Base-by-base conservation (phyloP, 2,797 vertebrate genomes). In the Pogoniulus pusillus region DNA sequence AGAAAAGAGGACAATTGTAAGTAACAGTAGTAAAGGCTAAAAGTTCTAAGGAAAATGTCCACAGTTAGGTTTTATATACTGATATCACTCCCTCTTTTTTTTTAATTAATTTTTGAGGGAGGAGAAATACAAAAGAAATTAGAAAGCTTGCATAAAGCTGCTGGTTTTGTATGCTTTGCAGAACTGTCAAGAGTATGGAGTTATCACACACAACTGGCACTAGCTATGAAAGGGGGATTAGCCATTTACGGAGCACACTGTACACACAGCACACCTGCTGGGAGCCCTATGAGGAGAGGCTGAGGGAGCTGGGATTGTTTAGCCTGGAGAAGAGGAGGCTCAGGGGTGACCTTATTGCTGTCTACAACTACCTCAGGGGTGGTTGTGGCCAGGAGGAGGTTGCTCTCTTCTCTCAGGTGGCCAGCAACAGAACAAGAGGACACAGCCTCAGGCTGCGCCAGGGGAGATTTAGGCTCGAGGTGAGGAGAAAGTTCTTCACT, bases 201-300 rank as follows among this genome's bases (percentile, higher is more conserved):
- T 39, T 72, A 81, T 66, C 82, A 91, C 27, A 45, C 12, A 63
- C 43, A 87, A 77, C 23, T 62, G 66, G 57, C 39, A 73, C 29
- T 70, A 79, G 71, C 49, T 85, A 64, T 85, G 76, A 88, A 87
- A 83, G 15, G 12, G 43, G 12, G n/a, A 89, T 79, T 89, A 91
- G 63, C 78, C 81, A 79, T 90, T 93, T 89, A 83, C 49, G 90
- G 66, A 81, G 51, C 73, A 81, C 68, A 73, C 6, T 2, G 37
- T 60, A 76, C 35, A 73, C 37, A 82, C 2, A 5, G 60, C 53
- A 62, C 45, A 85, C 35, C 71, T 85, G 81, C 65, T 72, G 49
- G 83, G 29, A 53, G 54, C 8, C n/a, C n/a, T n/a, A n/a, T n/a
- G n/a, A n/a, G n/a, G n/a, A n/a, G n/a, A n/a, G n/a, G n/a, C n/a